These are phyloP conservation scores for Heliconius ismenius DNA, from an alignment of 2,888 invertebrate species.

Conservation along the genomic window DNA sequence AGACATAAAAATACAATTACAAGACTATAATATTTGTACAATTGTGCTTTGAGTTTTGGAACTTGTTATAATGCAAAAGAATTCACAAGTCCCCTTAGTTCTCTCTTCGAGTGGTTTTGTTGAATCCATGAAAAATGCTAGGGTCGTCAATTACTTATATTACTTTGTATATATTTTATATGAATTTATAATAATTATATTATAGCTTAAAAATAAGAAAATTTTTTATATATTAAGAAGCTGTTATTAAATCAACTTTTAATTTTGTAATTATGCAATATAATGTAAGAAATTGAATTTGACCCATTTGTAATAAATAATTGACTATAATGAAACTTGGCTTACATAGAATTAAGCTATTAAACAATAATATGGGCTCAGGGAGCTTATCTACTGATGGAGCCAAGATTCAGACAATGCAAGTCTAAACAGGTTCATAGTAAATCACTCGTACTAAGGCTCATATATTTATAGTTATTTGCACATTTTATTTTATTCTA, in stretches of 20 bases:
- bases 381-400: no score
- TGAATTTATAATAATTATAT: no score
- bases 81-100: constrained; percentile 3
- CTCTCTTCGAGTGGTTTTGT: background rate
- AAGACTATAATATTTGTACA: background rate
- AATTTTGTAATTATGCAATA: background rate
- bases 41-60: background rate
- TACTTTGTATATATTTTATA: background rate
- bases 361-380: no score
- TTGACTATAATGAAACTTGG: no score
- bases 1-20: background rate
- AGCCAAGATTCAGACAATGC: no score
- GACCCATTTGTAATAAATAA: no score
- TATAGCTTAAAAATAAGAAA: fast-evolving
- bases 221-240: background rate
- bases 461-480: no score
- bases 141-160: background rate
- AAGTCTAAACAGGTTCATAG: background rate
- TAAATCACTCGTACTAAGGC: no score
- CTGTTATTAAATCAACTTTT: background rate
- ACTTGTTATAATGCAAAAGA: constrained; percentile 9
- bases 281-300: background rate
- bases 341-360: no score
- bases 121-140: background rate
- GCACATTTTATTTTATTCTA: no score